Percentiles rank a stretch among this genome's conserved stretches.
Conservation (phyloP, 2,888 invertebrate genomes). For the Apodemia zela region DNA sequence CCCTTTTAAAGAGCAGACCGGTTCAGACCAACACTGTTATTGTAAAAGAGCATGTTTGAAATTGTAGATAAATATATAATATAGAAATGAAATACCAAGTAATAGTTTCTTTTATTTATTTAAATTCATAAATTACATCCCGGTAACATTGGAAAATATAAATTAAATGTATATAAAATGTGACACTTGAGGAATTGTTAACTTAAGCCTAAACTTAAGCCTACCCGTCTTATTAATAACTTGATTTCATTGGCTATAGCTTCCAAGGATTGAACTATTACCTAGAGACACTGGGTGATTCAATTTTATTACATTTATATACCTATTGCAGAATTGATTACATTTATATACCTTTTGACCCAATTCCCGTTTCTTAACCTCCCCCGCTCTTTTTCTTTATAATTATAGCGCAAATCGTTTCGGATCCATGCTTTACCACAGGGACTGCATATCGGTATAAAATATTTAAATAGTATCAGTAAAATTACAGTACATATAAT, state of each 20-base stretch:
- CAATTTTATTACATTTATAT: too few species aligned
- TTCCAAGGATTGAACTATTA: too few species aligned
- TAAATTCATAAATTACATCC: slow-evolving; percentile 63
- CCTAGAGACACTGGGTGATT: not conserved
- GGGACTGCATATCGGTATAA: too few species aligned
- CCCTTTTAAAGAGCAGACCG: too few species aligned
- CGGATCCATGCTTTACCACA: not conserved
- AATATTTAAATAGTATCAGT: too few species aligned
- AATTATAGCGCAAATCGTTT: not conserved
- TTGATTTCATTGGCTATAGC: not conserved
- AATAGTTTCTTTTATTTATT: slow-evolving; percentile 57
- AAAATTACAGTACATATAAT: too few species aligned
- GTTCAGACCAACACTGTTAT: too few species aligned
- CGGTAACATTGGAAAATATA: slow-evolving; percentile 35
- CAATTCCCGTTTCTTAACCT: not conserved
- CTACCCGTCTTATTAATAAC: slow-evolving; percentile 7
- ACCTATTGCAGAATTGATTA: too few species aligned
- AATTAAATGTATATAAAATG: slow-evolving; percentile 7
- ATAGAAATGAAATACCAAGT: too few species aligned
- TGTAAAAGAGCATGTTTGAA: too few species aligned
- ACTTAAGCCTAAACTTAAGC: not conserved
- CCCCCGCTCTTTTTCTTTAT: not conserved
- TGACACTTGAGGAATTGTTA: slow-evolving; percentile 9
- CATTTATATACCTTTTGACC: not conserved
- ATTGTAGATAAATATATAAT: too few species aligned